Evolutionary conservation across 2,113 vertebrate genomes (phyloP).

Genomic region (Muntiacus muntjak): DNA sequence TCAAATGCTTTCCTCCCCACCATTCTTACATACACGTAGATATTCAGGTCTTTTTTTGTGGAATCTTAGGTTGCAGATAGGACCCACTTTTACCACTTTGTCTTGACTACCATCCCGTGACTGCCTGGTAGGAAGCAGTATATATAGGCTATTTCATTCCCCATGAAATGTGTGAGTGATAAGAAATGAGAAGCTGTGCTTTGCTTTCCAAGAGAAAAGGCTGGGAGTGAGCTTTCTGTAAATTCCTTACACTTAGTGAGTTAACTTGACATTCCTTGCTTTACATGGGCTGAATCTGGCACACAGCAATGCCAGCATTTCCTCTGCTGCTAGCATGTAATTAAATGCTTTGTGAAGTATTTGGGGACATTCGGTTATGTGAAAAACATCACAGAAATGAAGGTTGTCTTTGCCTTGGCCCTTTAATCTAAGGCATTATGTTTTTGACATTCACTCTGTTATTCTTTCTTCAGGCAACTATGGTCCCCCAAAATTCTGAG

Average conservation of each 20-base stretch:
- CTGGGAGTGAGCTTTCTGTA: constrained; percentile 4
- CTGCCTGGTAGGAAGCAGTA: not conserved
- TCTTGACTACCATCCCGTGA: not conserved
- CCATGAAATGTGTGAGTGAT: not conserved
- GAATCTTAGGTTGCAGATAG: not conserved
- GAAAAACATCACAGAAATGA: constrained; percentile 49
- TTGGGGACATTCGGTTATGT: constrained; percentile 47
- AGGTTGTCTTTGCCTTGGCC: constrained; percentile 13
- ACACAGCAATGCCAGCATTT: constrained; percentile 46
- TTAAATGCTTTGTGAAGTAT: constrained; percentile 64
- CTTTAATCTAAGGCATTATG: not conserved
- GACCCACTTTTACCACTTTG: not conserved
- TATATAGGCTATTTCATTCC: not conserved
- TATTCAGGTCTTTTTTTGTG: not conserved
- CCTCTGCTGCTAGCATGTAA: constrained; percentile 48
- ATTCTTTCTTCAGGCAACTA: constrained; percentile 17
- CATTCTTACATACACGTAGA: not conserved
- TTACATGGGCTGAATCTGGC: constrained; percentile 16
- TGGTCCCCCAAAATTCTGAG: not conserved
- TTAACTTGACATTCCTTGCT: constrained; percentile 5
- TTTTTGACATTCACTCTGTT: not conserved
- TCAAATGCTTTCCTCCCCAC: not conserved
- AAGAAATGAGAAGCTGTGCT: not conserved
- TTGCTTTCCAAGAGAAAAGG: constrained; percentile 45
- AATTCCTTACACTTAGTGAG: not conserved